Evolutionary conservation across 2,113 vertebrate species (phyloP).

Genomic region (Nycticorax nycticorax): DNA sequence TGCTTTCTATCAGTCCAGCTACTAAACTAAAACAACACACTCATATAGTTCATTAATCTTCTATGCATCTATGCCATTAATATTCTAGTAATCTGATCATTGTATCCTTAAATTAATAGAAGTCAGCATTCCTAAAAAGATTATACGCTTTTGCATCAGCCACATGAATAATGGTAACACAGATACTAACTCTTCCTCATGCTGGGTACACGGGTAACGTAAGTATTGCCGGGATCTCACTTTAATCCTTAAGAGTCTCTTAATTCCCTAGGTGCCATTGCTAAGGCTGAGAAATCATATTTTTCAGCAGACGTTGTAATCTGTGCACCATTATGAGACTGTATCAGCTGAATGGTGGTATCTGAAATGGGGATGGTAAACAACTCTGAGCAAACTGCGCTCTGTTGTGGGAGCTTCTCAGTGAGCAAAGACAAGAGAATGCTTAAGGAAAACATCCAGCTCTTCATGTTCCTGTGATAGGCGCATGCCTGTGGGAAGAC

Average conservation of each 20-base stretch:
- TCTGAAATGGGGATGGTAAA: background rate
- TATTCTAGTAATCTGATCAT: background rate
- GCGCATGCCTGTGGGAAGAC: background rate
- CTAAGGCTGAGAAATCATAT: background rate
- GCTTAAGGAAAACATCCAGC: background rate
- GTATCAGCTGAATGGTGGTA: background rate
- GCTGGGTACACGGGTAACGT: background rate
- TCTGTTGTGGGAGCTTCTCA: background rate
- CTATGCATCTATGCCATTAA: background rate
- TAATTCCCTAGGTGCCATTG: background rate
- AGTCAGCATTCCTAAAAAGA: background rate
- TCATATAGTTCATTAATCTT: background rate
- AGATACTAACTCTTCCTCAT: background rate
- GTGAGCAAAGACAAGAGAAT: background rate
- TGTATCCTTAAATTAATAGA: conserved; percentile 22
- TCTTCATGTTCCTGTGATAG: background rate
- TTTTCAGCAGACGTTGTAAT: background rate
- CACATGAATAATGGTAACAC: background rate
- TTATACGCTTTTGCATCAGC: background rate
- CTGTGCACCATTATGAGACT: fast-evolving
- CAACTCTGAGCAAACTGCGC: background rate
- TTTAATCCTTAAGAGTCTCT: background rate
- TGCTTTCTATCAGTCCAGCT: background rate
- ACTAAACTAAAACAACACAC: background rate
- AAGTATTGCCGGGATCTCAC: background rate